These are phyloP conservation scores for Lepilemur septentrionalis DNA, from an alignment of 2,797 vertebrate genomes.

Conservation along the genomic window DNA sequence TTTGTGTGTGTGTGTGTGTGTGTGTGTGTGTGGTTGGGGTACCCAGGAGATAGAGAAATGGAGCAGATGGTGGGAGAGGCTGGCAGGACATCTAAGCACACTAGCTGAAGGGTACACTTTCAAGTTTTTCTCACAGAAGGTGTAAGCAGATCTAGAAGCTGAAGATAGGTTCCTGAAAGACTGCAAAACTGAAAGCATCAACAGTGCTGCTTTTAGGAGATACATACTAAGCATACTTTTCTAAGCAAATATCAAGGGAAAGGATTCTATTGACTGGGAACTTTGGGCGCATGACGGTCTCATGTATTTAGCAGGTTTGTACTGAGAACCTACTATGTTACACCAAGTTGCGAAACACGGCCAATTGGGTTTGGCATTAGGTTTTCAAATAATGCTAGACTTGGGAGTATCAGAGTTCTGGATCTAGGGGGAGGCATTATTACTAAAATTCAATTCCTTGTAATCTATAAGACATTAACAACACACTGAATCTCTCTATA, in stretches of 20 bases:
- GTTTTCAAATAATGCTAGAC: not conserved
- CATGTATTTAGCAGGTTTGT: not conserved
- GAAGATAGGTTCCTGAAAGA: not conserved
- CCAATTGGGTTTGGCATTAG: not conserved
- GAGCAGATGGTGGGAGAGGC: not conserved
- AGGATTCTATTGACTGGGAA: not conserved
- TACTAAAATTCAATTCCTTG: not conserved
- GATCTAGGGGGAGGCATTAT: not conserved
- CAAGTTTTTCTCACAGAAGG: not conserved
- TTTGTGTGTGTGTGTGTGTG: not conserved
- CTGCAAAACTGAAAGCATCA: not conserved
- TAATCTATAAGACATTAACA: not conserved
- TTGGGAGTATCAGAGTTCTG: not conserved
- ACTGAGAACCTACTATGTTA: not conserved
- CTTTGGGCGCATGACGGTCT: not conserved
- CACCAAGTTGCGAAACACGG: not conserved
- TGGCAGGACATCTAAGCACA: not conserved
- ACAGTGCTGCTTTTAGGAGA: not conserved
- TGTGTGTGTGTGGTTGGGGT: too few species aligned
- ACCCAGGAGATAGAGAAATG: not conserved
- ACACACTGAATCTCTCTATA: not conserved
- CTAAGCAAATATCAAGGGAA: not conserved
- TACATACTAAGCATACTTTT: not conserved
- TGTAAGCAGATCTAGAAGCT: not conserved
- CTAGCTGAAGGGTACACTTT: not conserved